A percentile compares a stretch with the other conserved stretches of the same genome.
Conservation (phyloP, 2,888 invertebrate genomes). For the Bruchidius siliquastri region DNA sequence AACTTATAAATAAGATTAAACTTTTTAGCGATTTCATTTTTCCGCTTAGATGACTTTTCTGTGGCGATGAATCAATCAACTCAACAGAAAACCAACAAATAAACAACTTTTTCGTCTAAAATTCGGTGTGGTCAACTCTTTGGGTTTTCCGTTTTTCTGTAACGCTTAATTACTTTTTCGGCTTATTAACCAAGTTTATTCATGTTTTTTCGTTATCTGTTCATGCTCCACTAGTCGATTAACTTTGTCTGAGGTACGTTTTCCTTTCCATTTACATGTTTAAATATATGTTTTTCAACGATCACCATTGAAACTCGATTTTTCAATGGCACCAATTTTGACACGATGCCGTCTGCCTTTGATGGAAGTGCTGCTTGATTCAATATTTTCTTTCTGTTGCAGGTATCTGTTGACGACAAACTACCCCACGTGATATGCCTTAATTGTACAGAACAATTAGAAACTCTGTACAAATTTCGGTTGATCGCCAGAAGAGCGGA, state of each 20-base stretch:
- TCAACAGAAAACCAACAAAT: background rate
- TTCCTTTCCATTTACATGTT: background rate
- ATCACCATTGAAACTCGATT: background rate
- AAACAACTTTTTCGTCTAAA: background rate
- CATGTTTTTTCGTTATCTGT: background rate
- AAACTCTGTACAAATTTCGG: constrained; percentile 72
- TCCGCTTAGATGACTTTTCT: background rate
- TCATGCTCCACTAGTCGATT: background rate
- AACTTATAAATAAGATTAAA: background rate
- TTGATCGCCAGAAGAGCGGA: constrained; percentile 72
- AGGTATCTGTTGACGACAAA: constrained; percentile 73
- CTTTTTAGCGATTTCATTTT: background rate
- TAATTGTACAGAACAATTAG: constrained; percentile 70
- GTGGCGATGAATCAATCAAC: background rate
- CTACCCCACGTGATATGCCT: constrained; percentile 75
- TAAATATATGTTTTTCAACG: background rate
- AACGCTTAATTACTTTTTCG: background rate
- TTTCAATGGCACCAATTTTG: too few relatives aligned
- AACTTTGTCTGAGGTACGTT: background rate
- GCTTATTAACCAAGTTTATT: background rate
- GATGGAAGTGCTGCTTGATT: too few relatives aligned
- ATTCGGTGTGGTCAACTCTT: background rate
- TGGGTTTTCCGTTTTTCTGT: background rate
- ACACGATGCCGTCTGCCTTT: too few relatives aligned
- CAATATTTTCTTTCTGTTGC: constrained; percentile 30